Evolutionary conservation across 2,888 invertebrate genomes (phyloP).

Genomic region (Microctonus aethiopoides): DNA sequence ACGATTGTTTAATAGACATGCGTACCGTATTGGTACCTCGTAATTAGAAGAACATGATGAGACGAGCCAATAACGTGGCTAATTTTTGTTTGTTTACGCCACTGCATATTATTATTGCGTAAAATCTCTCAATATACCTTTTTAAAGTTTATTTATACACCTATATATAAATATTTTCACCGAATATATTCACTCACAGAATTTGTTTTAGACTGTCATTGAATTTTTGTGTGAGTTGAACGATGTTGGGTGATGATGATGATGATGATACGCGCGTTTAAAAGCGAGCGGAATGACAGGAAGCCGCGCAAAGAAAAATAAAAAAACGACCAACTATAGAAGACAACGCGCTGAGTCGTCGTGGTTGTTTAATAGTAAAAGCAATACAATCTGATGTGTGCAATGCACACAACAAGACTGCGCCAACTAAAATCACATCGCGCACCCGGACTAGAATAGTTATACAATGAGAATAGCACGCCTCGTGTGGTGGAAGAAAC

Average conservation of each 20-base stretch:
- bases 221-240: conserved; percentile 9
- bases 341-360: not conserved
- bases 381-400: conserved; percentile 53
- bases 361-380: conserved; percentile 34
- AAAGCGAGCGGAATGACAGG: conserved; percentile 18
- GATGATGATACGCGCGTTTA: too few species aligned
- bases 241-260: conserved; percentile 9
- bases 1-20: conserved; percentile 23
- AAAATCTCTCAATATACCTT: not conserved
- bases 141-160: conserved; percentile 1
- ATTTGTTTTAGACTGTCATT: not conserved
- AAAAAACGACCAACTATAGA: not conserved
- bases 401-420: conserved; percentile 57
- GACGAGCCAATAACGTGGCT: conserved; percentile 64
- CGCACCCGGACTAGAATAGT: conserved; percentile 49
- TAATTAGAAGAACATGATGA: conserved; percentile 61
- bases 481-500: conserved; percentile 19
- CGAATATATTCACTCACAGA: conserved; percentile 3
- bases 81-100: conserved; percentile 62
- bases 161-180: conserved; percentile 10
- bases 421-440: conserved; percentile 25
- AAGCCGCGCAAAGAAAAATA: conserved; percentile 13
- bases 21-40: conserved; percentile 67
- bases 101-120: conserved; percentile 58
- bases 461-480: conserved; percentile 52